Evolutionary conservation across 2,797 vertebrate genomes (phyloP), one percentile per base, ranked within the genome.

Genomic region (Natrix natrix): DNA sequence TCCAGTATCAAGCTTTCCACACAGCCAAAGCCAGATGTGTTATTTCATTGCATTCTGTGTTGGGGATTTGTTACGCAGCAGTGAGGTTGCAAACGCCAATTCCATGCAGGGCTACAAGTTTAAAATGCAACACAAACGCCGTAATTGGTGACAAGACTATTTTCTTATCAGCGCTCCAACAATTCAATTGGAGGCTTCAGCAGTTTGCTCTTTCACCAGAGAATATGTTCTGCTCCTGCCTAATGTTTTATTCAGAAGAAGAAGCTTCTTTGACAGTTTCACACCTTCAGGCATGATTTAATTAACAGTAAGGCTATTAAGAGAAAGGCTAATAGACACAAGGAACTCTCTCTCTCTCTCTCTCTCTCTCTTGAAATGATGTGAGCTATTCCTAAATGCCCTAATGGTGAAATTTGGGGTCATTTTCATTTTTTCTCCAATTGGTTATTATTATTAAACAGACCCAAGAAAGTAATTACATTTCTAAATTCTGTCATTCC

Each of bases 251-350:
- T 95, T 93, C 66, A 91, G 69, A 92, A n/a, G 7, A 83, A 89
- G 32, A 63, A 48, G 66, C 90, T 91, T 90, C n/a, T 48, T 90
- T 94, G 92, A 91, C 14, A 32, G 60, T 88, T 95, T 93, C 66
- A 91, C 56, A 91, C 24, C 54, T 94, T 92, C 89, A 60, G 86
- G 32, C 16, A 88, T 93, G 86, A 93, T 91, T 96, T 94, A 93
- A 95, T 96, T 95, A 94, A 88, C 86, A 78, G 48, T 63, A 91
- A 93, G 48, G 69, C 87, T 91, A 90, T 89, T 88, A 91, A 69
- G 28, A 92, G 5, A 24, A 90, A 91, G 88, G 8, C 10, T 91
- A 94, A 92, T 74, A 89, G 63, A 5, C n/a, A 37, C 91, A 87
- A 26, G n/a, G 61, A 37, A 90, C 63, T 88, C 48, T 5, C 63